phyloP scores from a whole-genome alignment of 2,797 vertebrate species.

The Danio aesculapii region DNA sequence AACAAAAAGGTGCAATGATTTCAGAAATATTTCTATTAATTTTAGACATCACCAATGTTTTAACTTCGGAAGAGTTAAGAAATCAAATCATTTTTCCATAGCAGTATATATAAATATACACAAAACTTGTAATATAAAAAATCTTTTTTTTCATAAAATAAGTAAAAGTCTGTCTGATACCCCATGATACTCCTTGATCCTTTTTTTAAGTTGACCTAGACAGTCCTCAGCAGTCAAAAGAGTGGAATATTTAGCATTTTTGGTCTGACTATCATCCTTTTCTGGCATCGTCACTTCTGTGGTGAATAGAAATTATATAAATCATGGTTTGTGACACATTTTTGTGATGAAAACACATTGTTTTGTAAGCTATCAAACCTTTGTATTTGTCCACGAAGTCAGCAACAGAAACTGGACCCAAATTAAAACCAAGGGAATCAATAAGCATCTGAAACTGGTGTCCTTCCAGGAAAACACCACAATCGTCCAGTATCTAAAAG shows the following conservation, averaged over 20 bases:
- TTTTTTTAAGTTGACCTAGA: conserved; percentile 54
- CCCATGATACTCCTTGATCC: conserved; percentile 52
- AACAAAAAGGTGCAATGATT: too few species aligned
- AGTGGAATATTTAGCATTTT: neutral
- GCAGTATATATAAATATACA: too few species aligned
- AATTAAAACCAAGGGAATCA: conserved; percentile 53
- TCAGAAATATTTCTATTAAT: too few species aligned
- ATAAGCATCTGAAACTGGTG: conserved; percentile 52
- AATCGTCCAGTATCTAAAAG: conserved; percentile 58
- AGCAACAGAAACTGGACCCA: conserved; percentile 48
- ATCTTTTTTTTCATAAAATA: neutral
- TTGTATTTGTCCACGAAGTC: conserved; percentile 57
- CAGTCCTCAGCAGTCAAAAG: conserved; percentile 59
- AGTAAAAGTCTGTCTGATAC: conserved; percentile 16
- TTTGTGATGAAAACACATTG: conserved; percentile 1
- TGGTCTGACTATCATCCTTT: neutral
- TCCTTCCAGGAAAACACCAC: conserved; percentile 48
- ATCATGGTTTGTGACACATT: neutral
- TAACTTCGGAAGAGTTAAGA: too few species aligned
- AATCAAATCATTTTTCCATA: too few species aligned
- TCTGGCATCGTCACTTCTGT: conserved; percentile 41
- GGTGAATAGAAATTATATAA: neutral
- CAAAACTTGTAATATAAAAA: too few species aligned
- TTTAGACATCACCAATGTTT: too few species aligned
- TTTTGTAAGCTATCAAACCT: conserved; percentile 40